These are phyloP conservation scores for Salvelinus fontinalis DNA, from an alignment of 2,113 vertebrate species.

Conservation along the genomic window DNA sequence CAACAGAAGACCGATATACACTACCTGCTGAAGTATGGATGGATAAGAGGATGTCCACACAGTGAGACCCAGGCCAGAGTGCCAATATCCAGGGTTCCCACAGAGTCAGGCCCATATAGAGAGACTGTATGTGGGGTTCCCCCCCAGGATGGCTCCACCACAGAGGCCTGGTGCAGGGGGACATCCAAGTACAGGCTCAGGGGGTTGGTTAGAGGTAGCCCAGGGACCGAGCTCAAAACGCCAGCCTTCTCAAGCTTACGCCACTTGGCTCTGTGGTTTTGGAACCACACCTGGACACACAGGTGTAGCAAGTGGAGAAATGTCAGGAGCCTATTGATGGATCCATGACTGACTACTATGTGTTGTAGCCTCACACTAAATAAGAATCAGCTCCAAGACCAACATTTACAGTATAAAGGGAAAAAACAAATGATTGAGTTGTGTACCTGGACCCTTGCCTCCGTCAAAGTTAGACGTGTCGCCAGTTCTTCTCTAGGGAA, in stretches of 20 bases:
- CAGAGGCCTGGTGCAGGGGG: conserved; percentile 48
- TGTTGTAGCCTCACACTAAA: not conserved
- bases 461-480: conserved; percentile 68
- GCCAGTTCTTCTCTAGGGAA: conserved; percentile 72
- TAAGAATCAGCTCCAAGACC: too few relatives aligned
- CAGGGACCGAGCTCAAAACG: conserved; percentile 45
- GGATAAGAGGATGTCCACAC: conserved; percentile 55
- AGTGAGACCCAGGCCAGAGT: conserved; percentile 65
- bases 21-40: conserved; percentile 72
- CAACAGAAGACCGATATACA: too few relatives aligned
- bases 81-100: conserved; percentile 46
- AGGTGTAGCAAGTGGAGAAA: not conserved
- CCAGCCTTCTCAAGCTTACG: conserved; percentile 73
- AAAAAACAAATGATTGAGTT: not conserved
- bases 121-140: conserved; percentile 37
- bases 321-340: not conserved
- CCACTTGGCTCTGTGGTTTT: conserved; percentile 74
- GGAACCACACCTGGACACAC: conserved; percentile 70
- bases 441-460: conserved; percentile 74
- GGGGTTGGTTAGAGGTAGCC: conserved; percentile 36
- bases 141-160: conserved; percentile 61
- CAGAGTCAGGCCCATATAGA: conserved; percentile 45
- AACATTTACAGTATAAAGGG: not conserved
- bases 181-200: conserved; percentile 56
- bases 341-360: not conserved